Base-by-base conservation (phyloP, 2,888 invertebrate species). In the Drosophila merina region DNA sequence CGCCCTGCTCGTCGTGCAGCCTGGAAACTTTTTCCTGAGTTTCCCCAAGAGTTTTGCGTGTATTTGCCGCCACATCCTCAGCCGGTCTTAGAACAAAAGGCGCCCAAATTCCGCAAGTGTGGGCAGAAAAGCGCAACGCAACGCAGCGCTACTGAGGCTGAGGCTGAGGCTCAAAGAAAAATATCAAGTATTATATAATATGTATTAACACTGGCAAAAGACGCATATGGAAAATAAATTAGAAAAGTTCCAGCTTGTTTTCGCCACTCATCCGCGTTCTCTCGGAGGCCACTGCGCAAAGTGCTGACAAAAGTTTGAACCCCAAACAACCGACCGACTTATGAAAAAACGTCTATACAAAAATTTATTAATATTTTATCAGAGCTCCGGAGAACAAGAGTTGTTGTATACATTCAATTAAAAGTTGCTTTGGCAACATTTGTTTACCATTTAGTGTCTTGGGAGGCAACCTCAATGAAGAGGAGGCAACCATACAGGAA, bases 141-240 rank as follows among this genome's bases (percentile, higher is more conserved):
- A 25, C 8, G 31, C 44, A 69, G 57, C 25, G 44, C 63, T 52
- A 28, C 7, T 20, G 20, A 20, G 52, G 33, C 7, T 25, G 28
- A 48, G 56, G 45, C 38, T 25, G 28, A 48, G 56, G 45, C 38
- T 26, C 58, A 64, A 86, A 75, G 82, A 68, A 72, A 78, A 84
- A 87, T 72, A 82, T 66, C 79, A 79, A 87, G 85, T 85, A 87
- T 78, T 83, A 81, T 87, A 78, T 76, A 85, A 85, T 87, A 76
- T 81, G 79, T 81, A 85, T 79, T 77, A 87, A 69, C 72, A 77
- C 64, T 69, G 67, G 72, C 75, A 64, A 68, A 68, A 70, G 50
- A 67, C 68, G 57, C 59, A 52, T 77, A 82, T 79, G 69, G 76
- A 68, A 87, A 87, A 84, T 87, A 84, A 84, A 84, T 84, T 84